These are phyloP conservation scores for Octonoba sinensis DNA, from an alignment of 2,888 invertebrate genomes.

Conservation along the genomic window DNA sequence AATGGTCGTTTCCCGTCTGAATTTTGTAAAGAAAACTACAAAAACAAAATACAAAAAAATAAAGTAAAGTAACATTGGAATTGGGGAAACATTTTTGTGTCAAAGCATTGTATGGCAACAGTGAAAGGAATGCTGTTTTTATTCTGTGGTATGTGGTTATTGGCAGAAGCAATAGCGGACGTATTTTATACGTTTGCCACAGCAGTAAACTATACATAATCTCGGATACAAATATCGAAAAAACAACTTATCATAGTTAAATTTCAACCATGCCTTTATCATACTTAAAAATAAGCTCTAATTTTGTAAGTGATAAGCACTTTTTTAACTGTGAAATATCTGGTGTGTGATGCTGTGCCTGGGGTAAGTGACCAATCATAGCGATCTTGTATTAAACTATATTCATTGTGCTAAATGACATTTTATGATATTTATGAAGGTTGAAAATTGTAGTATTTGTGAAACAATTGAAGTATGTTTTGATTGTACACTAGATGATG, in stretches of 20 bases:
- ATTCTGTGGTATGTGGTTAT: conserved; percentile 64
- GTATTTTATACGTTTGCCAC: conserved; percentile 32
- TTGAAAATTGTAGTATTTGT: not conserved
- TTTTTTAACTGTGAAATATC: conserved; percentile 1
- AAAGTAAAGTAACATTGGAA: too few species aligned
- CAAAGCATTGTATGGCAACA: conserved; percentile 47
- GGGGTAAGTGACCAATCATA: conserved; percentile 62
- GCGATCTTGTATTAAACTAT: conserved; percentile 47
- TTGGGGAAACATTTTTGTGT: conserved; percentile 33
- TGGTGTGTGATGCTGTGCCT: conserved; percentile 19
- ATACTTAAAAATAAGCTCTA: not conserved
- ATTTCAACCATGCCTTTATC: too few species aligned
- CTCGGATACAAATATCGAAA: not conserved
- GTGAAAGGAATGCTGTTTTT: conserved; percentile 62
- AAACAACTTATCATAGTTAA: not conserved
- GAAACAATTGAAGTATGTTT: conserved; percentile 24
- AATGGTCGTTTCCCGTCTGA: too few species aligned
- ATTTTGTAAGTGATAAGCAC: too few species aligned
- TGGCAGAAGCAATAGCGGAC: conserved; percentile 56
- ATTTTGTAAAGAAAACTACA: too few species aligned
- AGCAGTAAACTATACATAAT: conserved; percentile 11
- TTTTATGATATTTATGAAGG: conserved; percentile 52
- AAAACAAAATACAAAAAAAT: too few species aligned
- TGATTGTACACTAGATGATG: conserved; percentile 7
- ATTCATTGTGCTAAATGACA: conserved; percentile 53